Evolutionary conservation across 2,113 vertebrate species (phyloP), one percentile per base, ranked within the genome.

Genomic region (Actinemys pallida): DNA sequence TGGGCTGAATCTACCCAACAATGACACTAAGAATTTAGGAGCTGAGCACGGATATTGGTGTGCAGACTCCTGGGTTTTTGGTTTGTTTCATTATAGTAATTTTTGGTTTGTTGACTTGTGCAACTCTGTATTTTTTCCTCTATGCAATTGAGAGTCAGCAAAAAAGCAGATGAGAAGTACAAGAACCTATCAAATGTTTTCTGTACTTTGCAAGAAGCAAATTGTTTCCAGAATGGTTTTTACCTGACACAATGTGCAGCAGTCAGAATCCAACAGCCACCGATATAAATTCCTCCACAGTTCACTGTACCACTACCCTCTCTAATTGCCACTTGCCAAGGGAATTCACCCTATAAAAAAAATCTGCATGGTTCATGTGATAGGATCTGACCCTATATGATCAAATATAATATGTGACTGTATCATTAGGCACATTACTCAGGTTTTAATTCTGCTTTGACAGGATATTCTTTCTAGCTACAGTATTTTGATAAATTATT

Each of bases 171-270:
- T 86, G 50, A 88, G 59, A 93, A 94, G 29, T n/a, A 6, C 47
- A 88, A 11, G 76, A 84, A 53, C 50, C 84, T 2, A 22, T 47
- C 86, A 83, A 87, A 54, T 6, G 65, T 27, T 82, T 35, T 80
- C 93, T 81, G 31, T 86, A 29, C 52, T 39, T 92, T 90, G 29
- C 47, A 92, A 82, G 27, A 93, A 54, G 62, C 78, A 87, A 88
- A 59, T 75, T 2, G 42, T 50, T 54, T 65, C 31, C 13, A 47
- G 49, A 93, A 47, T 79, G 10, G 50, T 90, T 96, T 81, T 91
- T 97, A 99, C 99, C 99, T 99, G 98, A 99, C 99, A 80, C 99
- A 99, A 89, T 99, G 99, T 83, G 99, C 99, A 35, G 99, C 99
- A 2, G 99, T 99, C 96, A 99, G 31, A 35, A 99, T 86, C 99